Base-by-base conservation (phyloP, 2,113 vertebrate genomes). In the Garra rufa region DNA sequence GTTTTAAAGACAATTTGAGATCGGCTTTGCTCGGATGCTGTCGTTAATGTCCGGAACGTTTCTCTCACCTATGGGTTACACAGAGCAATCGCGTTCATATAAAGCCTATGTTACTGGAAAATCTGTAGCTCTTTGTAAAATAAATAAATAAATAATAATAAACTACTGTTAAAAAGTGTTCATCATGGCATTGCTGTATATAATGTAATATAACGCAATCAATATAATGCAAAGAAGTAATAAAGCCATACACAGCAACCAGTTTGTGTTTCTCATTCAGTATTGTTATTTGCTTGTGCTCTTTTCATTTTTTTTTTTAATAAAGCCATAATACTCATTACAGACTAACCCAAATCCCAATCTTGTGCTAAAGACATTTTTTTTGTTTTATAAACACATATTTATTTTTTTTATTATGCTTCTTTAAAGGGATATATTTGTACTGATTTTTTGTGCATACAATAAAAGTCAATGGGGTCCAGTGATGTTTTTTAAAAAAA, bases 21-120 rank as follows among this genome's bases (percentile, higher is more conserved):
- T 92, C 92, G 92, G 89, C 24, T 19, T 8, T 38, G 6, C 24
- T 92, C 92, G 92, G 89, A n/a, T 19, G 81, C 2, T 52, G 57
- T 90, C 92, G 92, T 86, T 0, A 13, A 52, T 79, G 6, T 57
- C 26, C 79, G 74, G 65, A 24, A 50, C 19, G 19, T 19, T 8
- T 11, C 46, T 28, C 43, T 19, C 46, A 1, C 4, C 24, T 9
- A 0, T 26, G 1, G 24, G 17, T 48, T 69, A 38, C 38, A 10
- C 6, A 11, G n/a, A 30, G 24, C 19, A 24, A 6, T 9, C 0
- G 11, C 5, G 5, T 57, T 24, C n/a, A 24, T 11, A 76, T 3
- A 44, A 44, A 17, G 38, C 24, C 24, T 19, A 15, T 19, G 4
- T 34, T 19, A 1, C 15, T 9, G 3, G 19, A 21, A 4, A 67